These are phyloP conservation scores for Sapayoa aenigma DNA, from an alignment of 2,113 vertebrate genomes.

Conservation along the genomic window DNA sequence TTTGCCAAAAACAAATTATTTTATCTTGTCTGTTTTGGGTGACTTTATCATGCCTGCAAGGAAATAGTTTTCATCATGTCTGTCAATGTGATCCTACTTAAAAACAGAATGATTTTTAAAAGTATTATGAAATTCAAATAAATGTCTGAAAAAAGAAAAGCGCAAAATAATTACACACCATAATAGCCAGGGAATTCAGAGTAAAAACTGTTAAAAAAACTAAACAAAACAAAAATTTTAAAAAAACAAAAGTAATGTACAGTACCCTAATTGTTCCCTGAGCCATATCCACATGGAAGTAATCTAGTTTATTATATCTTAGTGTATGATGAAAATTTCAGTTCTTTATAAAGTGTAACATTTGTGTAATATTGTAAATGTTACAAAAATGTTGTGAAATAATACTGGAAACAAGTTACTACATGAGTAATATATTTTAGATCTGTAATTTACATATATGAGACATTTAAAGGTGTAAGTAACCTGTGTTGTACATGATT, in stretches of 20 bases:
- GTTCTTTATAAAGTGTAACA: not conserved
- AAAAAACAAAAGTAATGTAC: not conserved
- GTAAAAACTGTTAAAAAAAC: not conserved
- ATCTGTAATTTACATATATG: not conserved
- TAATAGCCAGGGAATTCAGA: not conserved
- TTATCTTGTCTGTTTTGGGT: constrained; percentile 32
- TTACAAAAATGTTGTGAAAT: not conserved
- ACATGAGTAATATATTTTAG: not conserved
- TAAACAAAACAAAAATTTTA: not conserved
- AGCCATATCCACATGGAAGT: not conserved
- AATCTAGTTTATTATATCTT: not conserved
- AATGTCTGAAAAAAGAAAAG: not conserved
- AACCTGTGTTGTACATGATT: not conserved
- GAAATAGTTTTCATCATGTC: not conserved
- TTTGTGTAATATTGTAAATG: not conserved
- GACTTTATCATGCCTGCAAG: not conserved
- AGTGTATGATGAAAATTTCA: not conserved
- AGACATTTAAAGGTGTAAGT: not conserved
- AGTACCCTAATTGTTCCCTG: not conserved
- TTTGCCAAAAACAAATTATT: constrained; percentile 53
- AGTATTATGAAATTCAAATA: not conserved
- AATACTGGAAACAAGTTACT: not conserved
- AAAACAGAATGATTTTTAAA: not conserved
- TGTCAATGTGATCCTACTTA: not conserved
- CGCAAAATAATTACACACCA: not conserved